Percentiles rank a stretch among this genome's conserved stretches.
phyloP scores from a whole-genome alignment of 2,888 invertebrate species.

The Cylindroiulus punctatus region DNA sequence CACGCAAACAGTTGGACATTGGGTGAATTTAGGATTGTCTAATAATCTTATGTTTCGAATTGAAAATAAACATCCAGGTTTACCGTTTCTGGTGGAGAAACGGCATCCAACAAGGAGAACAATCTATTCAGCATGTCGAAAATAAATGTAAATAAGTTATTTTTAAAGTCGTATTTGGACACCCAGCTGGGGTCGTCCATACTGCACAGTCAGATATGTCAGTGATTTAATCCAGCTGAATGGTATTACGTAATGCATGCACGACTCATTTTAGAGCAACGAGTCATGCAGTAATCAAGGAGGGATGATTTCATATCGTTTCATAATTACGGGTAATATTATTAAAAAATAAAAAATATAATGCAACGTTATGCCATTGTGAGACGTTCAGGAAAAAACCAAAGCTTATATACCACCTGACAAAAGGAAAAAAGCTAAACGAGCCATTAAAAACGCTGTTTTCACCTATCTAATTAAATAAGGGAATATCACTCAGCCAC shows the following conservation, averaged over 20 bases:
- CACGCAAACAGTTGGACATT: too few relatives aligned
- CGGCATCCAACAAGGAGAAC: too few relatives aligned
- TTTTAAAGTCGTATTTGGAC: too few relatives aligned
- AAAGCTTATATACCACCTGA: neutral
- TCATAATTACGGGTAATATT: neutral
- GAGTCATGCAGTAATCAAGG: neutral
- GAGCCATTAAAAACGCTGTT: constrained; percentile 3
- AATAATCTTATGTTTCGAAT: too few relatives aligned
- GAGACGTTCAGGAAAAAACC: neutral
- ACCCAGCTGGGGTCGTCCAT: too few relatives aligned
- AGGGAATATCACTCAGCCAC: neutral
- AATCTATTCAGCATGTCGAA: too few relatives aligned
- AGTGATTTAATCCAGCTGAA: neutral
- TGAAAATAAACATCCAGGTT: too few relatives aligned
- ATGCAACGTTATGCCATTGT: neutral
- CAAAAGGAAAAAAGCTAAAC: constrained; percentile 15
- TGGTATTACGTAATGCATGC: neutral
- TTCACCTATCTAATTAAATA: constrained; percentile 32
- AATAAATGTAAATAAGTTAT: too few relatives aligned
- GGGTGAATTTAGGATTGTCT: too few relatives aligned
- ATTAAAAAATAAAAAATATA: neutral
- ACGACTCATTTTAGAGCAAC: neutral
- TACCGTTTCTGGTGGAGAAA: too few relatives aligned
- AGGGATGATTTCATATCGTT: neutral
- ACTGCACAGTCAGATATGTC: too few relatives aligned